Conservation (phyloP, 92 coral and sea anemone genomes). For the Hydrozoanthus gracilis region DNA sequence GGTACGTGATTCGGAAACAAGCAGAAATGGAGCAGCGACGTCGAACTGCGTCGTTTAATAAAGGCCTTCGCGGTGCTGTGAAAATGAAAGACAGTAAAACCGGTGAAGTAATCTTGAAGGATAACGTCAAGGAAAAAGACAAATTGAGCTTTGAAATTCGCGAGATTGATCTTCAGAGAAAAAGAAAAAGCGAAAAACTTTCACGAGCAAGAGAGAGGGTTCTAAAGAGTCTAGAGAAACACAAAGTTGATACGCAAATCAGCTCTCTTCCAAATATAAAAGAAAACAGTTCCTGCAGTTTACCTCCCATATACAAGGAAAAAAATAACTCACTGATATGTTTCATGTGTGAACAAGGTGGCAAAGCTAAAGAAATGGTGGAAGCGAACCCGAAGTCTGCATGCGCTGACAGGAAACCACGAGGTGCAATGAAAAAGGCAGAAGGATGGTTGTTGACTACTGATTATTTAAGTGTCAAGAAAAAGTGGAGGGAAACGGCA, state of each 20-base stretch:
- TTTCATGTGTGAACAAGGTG: background rate
- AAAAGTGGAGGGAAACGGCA: slow-evolving; percentile 15
- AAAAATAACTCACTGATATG: background rate
- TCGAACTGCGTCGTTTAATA: background rate
- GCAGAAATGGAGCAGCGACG: slow-evolving; percentile 28
- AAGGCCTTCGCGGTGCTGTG: slow-evolving; percentile 43
- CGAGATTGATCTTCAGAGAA: slow-evolving; percentile 29
- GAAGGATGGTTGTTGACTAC: too few relatives aligned
- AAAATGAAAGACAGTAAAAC: slow-evolving; percentile 32
- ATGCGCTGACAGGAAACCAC: background rate
- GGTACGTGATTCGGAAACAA: background rate
- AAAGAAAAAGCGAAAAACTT: slow-evolving; percentile 27
- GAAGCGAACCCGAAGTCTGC: background rate
- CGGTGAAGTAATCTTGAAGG: slow-evolving; percentile 42
- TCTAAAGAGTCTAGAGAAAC: background rate
- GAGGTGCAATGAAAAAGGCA: background rate
- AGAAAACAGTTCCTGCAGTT: slow-evolving; percentile 9
- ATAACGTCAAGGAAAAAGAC: slow-evolving; percentile 22
- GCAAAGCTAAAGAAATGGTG: too few relatives aligned
- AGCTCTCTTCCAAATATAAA: background rate
- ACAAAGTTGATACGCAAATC: background rate
- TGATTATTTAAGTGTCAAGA: background rate
- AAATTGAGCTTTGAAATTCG: slow-evolving; percentile 15
- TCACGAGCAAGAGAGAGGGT: slow-evolving; percentile 5
- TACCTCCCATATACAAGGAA: slow-evolving; percentile 15